phyloP scores from a whole-genome alignment of 2,888 invertebrate species.

The Apomyelois bistriatella region DNA sequence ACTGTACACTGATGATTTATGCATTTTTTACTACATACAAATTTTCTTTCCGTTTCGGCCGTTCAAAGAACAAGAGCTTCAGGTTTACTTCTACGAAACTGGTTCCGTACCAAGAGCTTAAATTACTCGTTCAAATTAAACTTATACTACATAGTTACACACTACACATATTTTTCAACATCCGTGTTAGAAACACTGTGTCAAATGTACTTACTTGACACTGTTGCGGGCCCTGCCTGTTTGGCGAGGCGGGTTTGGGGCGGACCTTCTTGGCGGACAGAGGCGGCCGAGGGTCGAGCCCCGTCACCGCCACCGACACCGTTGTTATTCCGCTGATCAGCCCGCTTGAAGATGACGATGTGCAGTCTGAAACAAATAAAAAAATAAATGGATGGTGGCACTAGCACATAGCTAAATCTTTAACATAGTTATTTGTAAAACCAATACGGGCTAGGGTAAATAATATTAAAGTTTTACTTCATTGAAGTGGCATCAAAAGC shows the following conservation, averaged over 20 bases:
- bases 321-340: slow-evolving; percentile 56
- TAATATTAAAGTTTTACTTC: slow-evolving; percentile 10
- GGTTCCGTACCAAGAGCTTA: no score
- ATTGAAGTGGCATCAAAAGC: slow-evolving; percentile 15
- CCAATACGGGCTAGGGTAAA: neutral
- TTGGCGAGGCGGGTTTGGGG: slow-evolving; percentile 93
- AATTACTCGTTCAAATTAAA: no score
- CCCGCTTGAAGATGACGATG: slow-evolving; percentile 50
- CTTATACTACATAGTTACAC: no score
- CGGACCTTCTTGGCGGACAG: slow-evolving; percentile 74
- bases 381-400: neutral
- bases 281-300: slow-evolving; percentile 53
- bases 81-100: no score
- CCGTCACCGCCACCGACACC: slow-evolving; percentile 67
- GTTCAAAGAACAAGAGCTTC: no score
- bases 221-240: slow-evolving; percentile 94
- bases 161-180: no score
- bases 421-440: no score
- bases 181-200: no score
- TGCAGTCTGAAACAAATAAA: slow-evolving; percentile 49
- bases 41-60: no score
- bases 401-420: no score
- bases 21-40: no score
- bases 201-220: slow-evolving; percentile 85
- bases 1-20: no score